Evolutionary conservation across 2,888 invertebrate genomes (phyloP).

Genomic region (Himalopsyche japonica): DNA sequence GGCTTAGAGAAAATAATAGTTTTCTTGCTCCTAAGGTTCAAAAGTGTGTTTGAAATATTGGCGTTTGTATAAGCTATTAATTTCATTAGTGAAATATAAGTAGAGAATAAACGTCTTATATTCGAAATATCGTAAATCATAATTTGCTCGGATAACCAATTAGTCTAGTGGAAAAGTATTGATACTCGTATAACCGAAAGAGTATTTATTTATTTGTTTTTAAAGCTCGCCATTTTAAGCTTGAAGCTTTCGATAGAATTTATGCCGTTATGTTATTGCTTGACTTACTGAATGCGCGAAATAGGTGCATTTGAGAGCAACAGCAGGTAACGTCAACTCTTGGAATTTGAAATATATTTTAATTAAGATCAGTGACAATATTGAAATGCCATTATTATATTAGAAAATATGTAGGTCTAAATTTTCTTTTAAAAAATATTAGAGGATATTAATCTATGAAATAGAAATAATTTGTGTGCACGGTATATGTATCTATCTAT

Average conservation of each 20-base stretch:
- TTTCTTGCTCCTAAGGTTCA: no score
- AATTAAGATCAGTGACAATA: no score
- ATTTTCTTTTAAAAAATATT: no score
- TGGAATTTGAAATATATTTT: not conserved
- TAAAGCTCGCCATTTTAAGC: not conserved
- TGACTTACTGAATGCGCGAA: not conserved
- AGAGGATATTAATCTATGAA: no score
- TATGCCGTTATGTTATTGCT: not conserved
- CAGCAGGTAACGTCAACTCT: not conserved
- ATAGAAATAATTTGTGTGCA: no score
- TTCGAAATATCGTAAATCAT: not conserved
- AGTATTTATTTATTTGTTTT: not conserved
- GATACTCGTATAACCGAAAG: not conserved
- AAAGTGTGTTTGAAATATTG: no score
- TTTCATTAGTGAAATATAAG: not conserved
- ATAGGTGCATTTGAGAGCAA: not conserved
- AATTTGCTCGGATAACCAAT: not conserved
- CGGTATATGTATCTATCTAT: no score
- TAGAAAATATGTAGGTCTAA: no score
- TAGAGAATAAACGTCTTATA: not conserved
- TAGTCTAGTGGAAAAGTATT: not conserved
- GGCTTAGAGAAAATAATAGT: no score
- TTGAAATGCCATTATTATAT: no score
- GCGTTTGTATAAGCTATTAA: not conserved
- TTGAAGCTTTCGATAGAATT: not conserved